Percentiles rank a stretch among this genome's conserved stretches.
These are phyloP conservation scores for Portunus trituberculatus DNA, from an alignment of 1,140 invertebrate species.

Conservation along the genomic window DNA sequence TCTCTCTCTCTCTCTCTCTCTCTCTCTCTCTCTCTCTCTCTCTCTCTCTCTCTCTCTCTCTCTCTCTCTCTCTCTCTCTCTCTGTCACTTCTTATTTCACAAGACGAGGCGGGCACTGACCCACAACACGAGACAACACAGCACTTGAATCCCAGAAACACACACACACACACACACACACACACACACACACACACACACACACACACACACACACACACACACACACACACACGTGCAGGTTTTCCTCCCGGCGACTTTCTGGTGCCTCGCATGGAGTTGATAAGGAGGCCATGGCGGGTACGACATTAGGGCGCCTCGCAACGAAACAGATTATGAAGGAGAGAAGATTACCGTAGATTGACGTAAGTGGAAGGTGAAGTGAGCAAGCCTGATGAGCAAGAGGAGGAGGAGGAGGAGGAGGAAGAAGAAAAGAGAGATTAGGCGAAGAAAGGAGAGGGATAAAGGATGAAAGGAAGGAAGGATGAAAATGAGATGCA, in stretches of 20 bases:
- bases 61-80: too few relatives aligned
- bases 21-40: neutral
- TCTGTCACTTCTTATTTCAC: too few relatives aligned
- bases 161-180: too few relatives aligned
- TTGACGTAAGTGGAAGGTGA: neutral
- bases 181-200: too few relatives aligned
- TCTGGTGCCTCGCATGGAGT: too few relatives aligned
- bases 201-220: too few relatives aligned
- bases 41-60: conserved; percentile 19
- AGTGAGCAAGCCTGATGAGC: neutral
- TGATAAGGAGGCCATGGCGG: neutral
- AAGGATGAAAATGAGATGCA: too few relatives aligned
- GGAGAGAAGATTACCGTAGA: neutral
- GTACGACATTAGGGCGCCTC: neutral
- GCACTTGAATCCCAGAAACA: too few relatives aligned
- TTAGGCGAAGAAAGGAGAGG: neutral
- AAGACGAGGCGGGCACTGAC: too few relatives aligned
- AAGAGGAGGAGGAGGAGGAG: neutral
- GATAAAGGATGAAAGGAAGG: neutral
- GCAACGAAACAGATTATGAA: neutral
- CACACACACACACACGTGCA: too few relatives aligned
- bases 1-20: neutral
- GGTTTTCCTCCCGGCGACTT: too few relatives aligned
- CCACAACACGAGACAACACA: too few relatives aligned
- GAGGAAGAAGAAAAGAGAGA: neutral